A percentile compares a stretch with the other conserved stretches of the same genome.
Evolutionary conservation across 2,113 vertebrate species (phyloP).

Genomic region (Herpetotheres cachinnans): DNA sequence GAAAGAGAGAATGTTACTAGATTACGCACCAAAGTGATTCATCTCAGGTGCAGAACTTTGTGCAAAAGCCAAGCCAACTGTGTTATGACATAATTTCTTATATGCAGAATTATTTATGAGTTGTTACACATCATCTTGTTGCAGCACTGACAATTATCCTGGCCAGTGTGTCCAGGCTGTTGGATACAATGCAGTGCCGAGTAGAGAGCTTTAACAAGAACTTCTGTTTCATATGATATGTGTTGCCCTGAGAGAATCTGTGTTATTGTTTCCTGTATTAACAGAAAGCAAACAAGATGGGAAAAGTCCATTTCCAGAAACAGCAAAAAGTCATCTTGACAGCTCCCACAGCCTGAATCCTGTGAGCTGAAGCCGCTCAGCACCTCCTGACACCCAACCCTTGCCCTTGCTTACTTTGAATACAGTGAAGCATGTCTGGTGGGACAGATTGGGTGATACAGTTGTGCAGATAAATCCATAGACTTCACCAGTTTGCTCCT

Average conservation of each 20-base stretch:
- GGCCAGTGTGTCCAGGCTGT: not conserved
- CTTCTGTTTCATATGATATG: not conserved
- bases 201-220: not conserved
- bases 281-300: not conserved
- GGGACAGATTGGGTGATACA: not conserved
- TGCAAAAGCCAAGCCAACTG: not conserved
- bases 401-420: not conserved
- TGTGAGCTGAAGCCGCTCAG: not conserved
- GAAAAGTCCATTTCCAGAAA: not conserved
- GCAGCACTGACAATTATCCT: not conserved
- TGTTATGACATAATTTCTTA: conserved; percentile 22
- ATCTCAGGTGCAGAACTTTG: conserved; percentile 22
- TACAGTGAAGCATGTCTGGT: not conserved
- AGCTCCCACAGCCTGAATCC: not conserved
- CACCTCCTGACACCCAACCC: not conserved
- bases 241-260: not conserved
- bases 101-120: conserved; percentile 1
- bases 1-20: not conserved
- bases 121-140: conserved; percentile 11
- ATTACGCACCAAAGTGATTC: conserved; percentile 42
- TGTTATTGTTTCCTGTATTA: not conserved
- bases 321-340: not conserved
- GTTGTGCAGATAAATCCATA: not conserved
- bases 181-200: not conserved
- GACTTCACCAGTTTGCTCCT: not conserved